A percentile compares a stretch with the other conserved stretches of the same genome.
Conservation (phyloP, 2,888 invertebrate genomes). For the Mylabris sibirica region DNA sequence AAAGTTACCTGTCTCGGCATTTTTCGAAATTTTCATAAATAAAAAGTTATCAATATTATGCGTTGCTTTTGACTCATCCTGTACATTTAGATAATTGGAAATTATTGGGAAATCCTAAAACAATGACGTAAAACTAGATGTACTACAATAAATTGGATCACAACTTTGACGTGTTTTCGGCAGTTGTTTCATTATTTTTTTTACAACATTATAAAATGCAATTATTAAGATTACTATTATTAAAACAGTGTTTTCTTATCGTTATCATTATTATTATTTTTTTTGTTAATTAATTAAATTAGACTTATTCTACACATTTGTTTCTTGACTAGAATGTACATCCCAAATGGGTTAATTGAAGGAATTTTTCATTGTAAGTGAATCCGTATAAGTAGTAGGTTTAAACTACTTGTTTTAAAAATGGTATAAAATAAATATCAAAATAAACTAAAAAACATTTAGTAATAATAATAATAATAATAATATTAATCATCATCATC, state of each 20-base stretch:
- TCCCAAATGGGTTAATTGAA: constrained; percentile 46
- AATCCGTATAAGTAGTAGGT: constrained; percentile 50
- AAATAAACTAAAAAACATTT: constrained; percentile 38
- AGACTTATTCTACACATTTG: constrained; percentile 42
- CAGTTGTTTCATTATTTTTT: constrained; percentile 37
- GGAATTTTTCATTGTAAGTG: constrained; percentile 55
- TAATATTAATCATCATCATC: constrained; percentile 39
- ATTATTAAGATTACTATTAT: constrained; percentile 36
- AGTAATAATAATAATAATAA: constrained; percentile 42
- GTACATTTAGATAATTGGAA: background rate
- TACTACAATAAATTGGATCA: constrained; percentile 40
- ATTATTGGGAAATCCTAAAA: constrained; percentile 9
- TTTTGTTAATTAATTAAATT: constrained; percentile 32
- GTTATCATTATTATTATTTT: background rate
- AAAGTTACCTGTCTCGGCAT: too few species aligned
- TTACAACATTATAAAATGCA: constrained; percentile 33
- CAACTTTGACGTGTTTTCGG: constrained; percentile 48
- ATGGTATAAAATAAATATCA: constrained; percentile 44
- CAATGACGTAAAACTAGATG: background rate
- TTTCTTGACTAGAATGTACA: constrained; percentile 49
- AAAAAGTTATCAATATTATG: too few species aligned
- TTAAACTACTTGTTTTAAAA: constrained; percentile 42
- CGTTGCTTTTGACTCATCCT: too few species aligned
- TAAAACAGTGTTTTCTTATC: constrained; percentile 36
- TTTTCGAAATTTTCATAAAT: too few species aligned